A percentile compares a stretch with the other conserved stretches of the same genome.
Evolutionary conservation across 2,888 invertebrate species (phyloP).

Genomic region (Hypsopygia costalis): DNA sequence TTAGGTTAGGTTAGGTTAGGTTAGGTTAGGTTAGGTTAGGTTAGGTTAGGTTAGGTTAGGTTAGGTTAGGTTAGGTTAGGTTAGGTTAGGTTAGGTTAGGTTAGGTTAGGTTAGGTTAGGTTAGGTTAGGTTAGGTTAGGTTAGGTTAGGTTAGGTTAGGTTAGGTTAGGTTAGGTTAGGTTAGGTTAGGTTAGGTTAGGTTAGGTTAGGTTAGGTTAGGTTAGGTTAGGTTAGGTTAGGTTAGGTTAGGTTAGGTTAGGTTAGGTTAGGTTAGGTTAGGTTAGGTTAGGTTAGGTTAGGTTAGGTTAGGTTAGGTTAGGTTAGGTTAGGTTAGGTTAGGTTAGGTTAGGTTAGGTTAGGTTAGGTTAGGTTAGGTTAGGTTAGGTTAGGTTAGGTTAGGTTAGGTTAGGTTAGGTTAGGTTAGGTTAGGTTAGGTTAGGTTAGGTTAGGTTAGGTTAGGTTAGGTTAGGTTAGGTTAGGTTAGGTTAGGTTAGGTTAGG

Average conservation of each 20-base stretch:
- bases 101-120: constrained; percentile 17
- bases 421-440: constrained; percentile 11
- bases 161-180: constrained; percentile 8
- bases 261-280: constrained; percentile 10
- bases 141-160: constrained; percentile 16
- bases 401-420: constrained; percentile 12
- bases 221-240: constrained; percentile 12
- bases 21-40: constrained; percentile 18
- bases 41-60: constrained; percentile 20
- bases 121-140: constrained; percentile 15
- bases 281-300: constrained; percentile 13
- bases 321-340: constrained; percentile 13
- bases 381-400: constrained; percentile 11
- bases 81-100: constrained; percentile 16
- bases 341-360: constrained; percentile 13
- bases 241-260: constrained; percentile 8
- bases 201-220: constrained; percentile 14
- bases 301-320: constrained; percentile 13
- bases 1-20: constrained; percentile 16
- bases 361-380: constrained; percentile 12
- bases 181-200: constrained; percentile 15
- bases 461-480: constrained; percentile 13
- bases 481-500: constrained; percentile 14
- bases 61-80: constrained; percentile 17
- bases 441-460: constrained; percentile 13